These are phyloP conservation scores for Clostera curtula DNA, from an alignment of 2,888 invertebrate genomes.

Conservation along the genomic window DNA sequence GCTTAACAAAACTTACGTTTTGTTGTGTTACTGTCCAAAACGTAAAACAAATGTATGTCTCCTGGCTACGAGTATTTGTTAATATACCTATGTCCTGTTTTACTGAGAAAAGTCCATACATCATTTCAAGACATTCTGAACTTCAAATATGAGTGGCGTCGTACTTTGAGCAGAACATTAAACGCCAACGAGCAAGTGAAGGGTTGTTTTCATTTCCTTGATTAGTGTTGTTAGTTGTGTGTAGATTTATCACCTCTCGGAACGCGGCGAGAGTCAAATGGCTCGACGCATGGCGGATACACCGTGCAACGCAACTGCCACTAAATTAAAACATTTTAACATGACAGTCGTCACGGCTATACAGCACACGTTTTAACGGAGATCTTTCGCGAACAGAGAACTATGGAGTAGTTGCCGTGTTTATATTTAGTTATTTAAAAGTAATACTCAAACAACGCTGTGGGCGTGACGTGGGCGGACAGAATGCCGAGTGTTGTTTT, in stretches of 20 bases:
- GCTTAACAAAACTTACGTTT: too few species aligned
- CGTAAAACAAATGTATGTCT: too few species aligned
- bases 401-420: slow-evolving; percentile 19
- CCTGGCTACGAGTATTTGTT: too few species aligned
- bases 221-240: slow-evolving; percentile 48
- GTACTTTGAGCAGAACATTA: slow-evolving; percentile 47
- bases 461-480: slow-evolving; percentile 16
- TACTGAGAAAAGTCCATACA: too few species aligned
- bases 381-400: slow-evolving; percentile 33
- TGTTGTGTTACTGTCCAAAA: too few species aligned
- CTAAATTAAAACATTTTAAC: slow-evolving; percentile 71
- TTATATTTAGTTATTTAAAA: slow-evolving; percentile 15
- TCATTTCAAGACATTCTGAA: slow-evolving; percentile 13
- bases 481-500: slow-evolving; percentile 12
- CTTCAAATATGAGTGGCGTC: slow-evolving; percentile 30
- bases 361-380: slow-evolving; percentile 41
- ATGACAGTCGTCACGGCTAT: slow-evolving; percentile 61
- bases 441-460: slow-evolving; percentile 16
- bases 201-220: slow-evolving; percentile 66
- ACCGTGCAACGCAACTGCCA: slow-evolving; percentile 46
- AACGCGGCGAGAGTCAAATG: slow-evolving; percentile 55
- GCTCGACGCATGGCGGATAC: slow-evolving; percentile 43
- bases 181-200: slow-evolving; percentile 47
- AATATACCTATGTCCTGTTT: too few species aligned
- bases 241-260: slow-evolving; percentile 61